Evolutionary conservation across 37 sponge, comb jelly and placozoan genomes (phyloP).

Genomic region (Eunapius fragilis): DNA sequence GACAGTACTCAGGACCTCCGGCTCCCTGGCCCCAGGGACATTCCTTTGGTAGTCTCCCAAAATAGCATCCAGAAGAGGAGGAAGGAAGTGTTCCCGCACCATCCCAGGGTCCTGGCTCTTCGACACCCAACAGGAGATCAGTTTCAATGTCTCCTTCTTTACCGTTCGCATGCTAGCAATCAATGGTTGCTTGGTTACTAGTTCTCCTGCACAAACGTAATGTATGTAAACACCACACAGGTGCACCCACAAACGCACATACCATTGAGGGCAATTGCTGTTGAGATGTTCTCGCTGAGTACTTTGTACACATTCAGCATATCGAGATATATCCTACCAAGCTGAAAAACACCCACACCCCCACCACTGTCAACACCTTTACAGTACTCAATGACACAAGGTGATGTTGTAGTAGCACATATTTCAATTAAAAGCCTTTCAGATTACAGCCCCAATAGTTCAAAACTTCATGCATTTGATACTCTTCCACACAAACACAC

Average conservation of each 20-base stretch:
- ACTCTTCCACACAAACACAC: no score
- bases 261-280: conserved; percentile 77
- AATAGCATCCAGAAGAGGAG: conserved; percentile 95
- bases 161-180: conserved; percentile 89
- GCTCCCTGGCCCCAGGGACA: conserved; percentile 95
- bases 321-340: conserved; percentile 95
- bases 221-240: background rate
- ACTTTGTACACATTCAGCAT: conserved; percentile 98
- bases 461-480: no score
- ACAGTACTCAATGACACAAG: background rate
- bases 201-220: conserved; percentile 66
- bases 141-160: conserved; percentile 95
- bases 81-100: conserved; percentile 96
- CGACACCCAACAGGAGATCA: conserved; percentile 93
- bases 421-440: no score
- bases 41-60: conserved; percentile 88
- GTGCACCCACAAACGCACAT: background rate
- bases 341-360: conserved; percentile 28
- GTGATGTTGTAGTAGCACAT: background rate
- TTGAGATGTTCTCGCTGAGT: conserved; percentile 92
- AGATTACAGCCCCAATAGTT: no score
- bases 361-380: background rate
- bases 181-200: conserved; percentile 90
- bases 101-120: conserved; percentile 81
- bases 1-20: conserved; percentile 93